Percentiles rank a stretch among this genome's conserved stretches.
Conservation (phyloP, 2,888 invertebrate genomes). For the Idaea dimidiata region DNA sequence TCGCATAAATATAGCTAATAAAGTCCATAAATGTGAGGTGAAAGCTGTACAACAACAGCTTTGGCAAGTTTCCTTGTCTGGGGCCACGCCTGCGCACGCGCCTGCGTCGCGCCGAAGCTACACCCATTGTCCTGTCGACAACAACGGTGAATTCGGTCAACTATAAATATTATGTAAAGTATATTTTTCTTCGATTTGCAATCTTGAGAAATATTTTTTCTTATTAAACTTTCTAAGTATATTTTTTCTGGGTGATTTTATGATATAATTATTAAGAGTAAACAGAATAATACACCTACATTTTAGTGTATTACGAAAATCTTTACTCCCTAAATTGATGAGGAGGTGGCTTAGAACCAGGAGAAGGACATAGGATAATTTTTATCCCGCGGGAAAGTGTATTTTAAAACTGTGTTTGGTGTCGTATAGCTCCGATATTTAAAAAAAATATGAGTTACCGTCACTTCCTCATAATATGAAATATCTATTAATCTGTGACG, state of each 20-base stretch:
- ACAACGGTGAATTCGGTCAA: neutral
- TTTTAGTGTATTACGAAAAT: no score
- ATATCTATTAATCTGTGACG: conserved; percentile 24
- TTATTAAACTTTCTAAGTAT: no score
- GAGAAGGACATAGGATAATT: no score
- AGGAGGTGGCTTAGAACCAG: no score
- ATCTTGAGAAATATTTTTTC: neutral
- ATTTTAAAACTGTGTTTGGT: no score
- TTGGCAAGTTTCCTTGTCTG: conserved; percentile 35
- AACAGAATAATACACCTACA: no score
- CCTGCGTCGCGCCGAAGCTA: conserved; percentile 19
- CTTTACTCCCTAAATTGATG: no score
- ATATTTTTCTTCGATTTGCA: neutral
- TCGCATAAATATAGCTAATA: conserved; percentile 24
- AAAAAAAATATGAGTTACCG: no score
- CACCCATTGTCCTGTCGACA: neutral
- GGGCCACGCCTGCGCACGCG: conserved; percentile 17
- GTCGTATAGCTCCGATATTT: no score
- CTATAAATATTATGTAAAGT: neutral
- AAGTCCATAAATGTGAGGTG: conserved; percentile 27
- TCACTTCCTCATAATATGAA: neutral
- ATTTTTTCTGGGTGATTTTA: no score
- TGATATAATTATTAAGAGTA: no score
- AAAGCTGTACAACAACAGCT: conserved; percentile 26
- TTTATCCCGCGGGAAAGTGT: no score